phyloP scores from a whole-genome alignment of 2,888 invertebrate genomes.

The Platycnemis pennipes region DNA sequence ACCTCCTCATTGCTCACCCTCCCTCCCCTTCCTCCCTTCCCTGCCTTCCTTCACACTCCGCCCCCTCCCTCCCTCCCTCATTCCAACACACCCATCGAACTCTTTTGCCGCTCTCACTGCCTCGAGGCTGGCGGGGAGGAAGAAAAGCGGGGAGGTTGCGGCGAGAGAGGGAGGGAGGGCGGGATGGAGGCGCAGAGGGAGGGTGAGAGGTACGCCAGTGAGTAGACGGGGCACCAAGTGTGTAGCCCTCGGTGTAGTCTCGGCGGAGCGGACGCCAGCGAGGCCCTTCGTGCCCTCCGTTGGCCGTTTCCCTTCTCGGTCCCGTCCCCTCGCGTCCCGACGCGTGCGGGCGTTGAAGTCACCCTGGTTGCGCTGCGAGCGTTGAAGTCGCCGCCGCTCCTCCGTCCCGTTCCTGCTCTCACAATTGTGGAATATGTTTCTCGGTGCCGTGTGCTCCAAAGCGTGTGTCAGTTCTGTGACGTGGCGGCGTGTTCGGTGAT shows the following conservation, averaged over 20 bases:
- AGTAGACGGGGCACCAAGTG: background rate
- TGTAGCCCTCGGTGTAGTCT: constrained; percentile 29
- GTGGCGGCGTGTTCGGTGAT: constrained; percentile 62
- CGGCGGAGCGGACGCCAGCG: constrained; percentile 46
- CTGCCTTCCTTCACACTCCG: background rate
- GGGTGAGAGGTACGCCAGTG: constrained; percentile 8
- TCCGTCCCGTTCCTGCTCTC: background rate
- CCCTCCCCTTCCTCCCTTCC: background rate
- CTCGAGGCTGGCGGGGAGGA: constrained; percentile 58
- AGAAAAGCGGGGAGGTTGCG: background rate
- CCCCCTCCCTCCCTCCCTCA: background rate
- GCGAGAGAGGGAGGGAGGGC: background rate
- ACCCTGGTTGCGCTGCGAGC: background rate
- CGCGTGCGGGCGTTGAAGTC: constrained; percentile 50
- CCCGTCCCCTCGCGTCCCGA: background rate
- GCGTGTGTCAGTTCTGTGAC: constrained; percentile 53
- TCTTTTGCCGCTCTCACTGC: constrained; percentile 53
- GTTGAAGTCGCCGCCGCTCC: constrained; percentile 26
- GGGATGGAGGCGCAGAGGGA: background rate
- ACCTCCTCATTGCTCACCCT: background rate
- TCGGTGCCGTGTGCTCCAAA: constrained; percentile 49
- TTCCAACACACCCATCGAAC: constrained; percentile 59
- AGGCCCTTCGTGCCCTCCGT: constrained; percentile 29
- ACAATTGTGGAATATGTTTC: constrained; percentile 49
- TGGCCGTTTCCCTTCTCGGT: background rate